Evolutionary conservation across 2,888 invertebrate species (phyloP), one percentile per base, ranked within the genome.

Genomic region (Cancer borealis): DNA sequence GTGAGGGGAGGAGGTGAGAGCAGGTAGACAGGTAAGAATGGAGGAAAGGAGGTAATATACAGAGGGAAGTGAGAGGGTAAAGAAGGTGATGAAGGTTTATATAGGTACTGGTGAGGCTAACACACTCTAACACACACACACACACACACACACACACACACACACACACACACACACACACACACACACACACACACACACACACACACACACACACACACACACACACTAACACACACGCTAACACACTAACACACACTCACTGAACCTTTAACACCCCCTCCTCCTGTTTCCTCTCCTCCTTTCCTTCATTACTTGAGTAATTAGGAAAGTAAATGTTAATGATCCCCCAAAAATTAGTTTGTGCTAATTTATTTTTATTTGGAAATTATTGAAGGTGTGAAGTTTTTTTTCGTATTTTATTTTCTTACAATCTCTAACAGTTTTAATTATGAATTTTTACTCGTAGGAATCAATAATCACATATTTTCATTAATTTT

Each of bases 21-120:
- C 12, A 88, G 88, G 88, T 12, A n/a, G 88, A 88, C 39, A 46
- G 4, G 88, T 39, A 26, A 88, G 88, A 26, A 39, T 39, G 88
- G 39, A 88, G 88, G 88, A 21, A 88, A 88, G 46, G 88, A 88
- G 46, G 88, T 39, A 87, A 87, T 39, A 87, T 39, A 17, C 5
- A 0, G 39, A 30, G 87, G 87, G 17, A 88, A 46, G 21, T 14
- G 17, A 8, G 21, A 4, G 88, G 17, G n/a, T 3, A 39, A 10
- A 21, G n/a, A 6, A n/a, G n/a, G 66, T 66, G 66, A 66, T 66
- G n/a, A n/a, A n/a, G 1, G n/a, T n/a, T 66, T n/a, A 66, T 66
- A 66, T n/a, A 3, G 66, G n/a, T n/a, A 6, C 4, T 3, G 1
- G n/a, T 3, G 5, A 66, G n/a, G n/a, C 66, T 4, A 4, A n/a